Evolutionary conservation across 2,888 invertebrate species (phyloP).

Genomic region (Tyria jacobaeae): DNA sequence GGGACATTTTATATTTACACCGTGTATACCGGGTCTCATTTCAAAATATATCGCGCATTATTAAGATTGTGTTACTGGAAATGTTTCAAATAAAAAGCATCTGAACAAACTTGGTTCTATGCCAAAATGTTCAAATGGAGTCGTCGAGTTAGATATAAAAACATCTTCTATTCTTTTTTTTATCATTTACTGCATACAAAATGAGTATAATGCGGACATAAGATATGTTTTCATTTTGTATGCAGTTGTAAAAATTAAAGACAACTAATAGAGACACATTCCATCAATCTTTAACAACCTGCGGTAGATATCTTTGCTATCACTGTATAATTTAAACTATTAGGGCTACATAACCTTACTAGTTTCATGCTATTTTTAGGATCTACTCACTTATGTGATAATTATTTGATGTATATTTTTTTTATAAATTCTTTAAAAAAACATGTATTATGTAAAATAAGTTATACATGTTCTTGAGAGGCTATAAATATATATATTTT

Average conservation of each 20-base stretch:
- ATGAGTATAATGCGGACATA: background rate
- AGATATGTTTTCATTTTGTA: no score
- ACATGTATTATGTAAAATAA: no score
- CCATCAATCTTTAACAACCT: background rate
- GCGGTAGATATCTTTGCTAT: background rate
- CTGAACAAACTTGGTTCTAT: constrained; percentile 55
- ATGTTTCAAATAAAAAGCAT: constrained; percentile 31
- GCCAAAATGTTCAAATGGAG: constrained; percentile 60
- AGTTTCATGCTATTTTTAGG: background rate
- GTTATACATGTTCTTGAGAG: background rate
- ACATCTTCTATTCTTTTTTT: constrained; percentile 34
- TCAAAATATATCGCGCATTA: background rate
- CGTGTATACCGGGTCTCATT: constrained; percentile 21
- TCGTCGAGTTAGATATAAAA: constrained; percentile 46
- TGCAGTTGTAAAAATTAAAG: no score
- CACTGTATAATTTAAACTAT: background rate
- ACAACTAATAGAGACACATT: background rate
- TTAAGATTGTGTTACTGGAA: constrained; percentile 5
- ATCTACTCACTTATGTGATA: background rate
- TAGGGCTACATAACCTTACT: background rate
- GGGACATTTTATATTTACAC: constrained; percentile 50
- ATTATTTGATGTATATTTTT: background rate
- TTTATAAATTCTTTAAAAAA: no score
- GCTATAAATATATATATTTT: no score
- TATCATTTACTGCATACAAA: background rate